Evolutionary conservation across 2,888 invertebrate genomes (phyloP), one percentile per base, ranked within the genome.

Genomic region (Xestia ashworthii): DNA sequence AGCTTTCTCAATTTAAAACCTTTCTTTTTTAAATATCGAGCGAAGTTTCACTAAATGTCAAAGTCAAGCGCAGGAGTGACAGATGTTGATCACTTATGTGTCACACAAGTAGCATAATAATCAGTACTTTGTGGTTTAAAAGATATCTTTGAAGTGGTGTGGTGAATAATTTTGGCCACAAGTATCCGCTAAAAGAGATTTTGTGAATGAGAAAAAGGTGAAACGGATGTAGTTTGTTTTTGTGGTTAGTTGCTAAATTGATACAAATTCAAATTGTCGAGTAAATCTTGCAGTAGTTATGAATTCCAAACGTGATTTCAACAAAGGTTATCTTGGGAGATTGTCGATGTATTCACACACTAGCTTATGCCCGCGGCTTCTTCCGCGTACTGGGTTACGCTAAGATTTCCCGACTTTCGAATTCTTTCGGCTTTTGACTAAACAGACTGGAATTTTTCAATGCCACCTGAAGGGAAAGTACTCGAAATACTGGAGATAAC

Each of bases 21-120:
- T 86, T 87, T 81, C 81, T 58, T 82, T 88, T 81, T 66, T 32
- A 72, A 78, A 82, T 69, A 65, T 46, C 75, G 65, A 78, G 25
- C 72, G 73, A 73, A 79, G 66, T 88, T 81, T 86, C 77, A 62
- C 72, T 62, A 32, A 78, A 82, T 76, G 65, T 80, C 67, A 77
- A 75, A 41, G 50, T 64, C 53, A 65, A 32, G 38, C 32, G n/a
- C 71, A 50, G 4, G 41, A 67, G 75, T 76, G 68, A 70, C 78
- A 67, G 55, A 81, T 84, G 5, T 66, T 64, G 72, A 86, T 78
- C 82, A 71, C 44, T 8, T 16, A 60, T 16, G 44, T 68, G 78
- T 32, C 32, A 32, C 69, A 73, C 83, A 50, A n/a, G 70, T 32
- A 32, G 83, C 83, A 75, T 86, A 4, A 32, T 75, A 82, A 82